Base-by-base conservation (phyloP, 2,113 vertebrate genomes). In the Chloropsis hardwickii region DNA sequence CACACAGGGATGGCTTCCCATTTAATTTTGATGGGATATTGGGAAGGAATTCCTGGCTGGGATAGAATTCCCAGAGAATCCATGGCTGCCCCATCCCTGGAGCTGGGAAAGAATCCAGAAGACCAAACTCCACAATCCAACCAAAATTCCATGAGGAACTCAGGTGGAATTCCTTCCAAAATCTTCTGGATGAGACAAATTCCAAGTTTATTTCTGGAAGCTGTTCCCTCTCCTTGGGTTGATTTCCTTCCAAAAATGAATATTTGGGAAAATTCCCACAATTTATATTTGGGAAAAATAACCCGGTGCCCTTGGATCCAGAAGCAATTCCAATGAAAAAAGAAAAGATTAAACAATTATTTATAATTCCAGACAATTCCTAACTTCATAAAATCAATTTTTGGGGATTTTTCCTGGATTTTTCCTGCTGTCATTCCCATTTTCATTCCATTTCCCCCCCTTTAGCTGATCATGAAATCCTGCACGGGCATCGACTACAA, bases 401-500 rank as follows among this genome's bases (percentile, higher is more conserved):
- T 37, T 29, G 10, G 57, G 42, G 31, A 33, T 18, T 44, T 42
- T 16, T 7, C 42, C 25, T 4, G 14, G 12, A 17, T 12, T 35
- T 45, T 35, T 7, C n/a, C 33, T 2, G 7, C 11, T 5, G 1
- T 17, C 18, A 9, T 57, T 81, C 74, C 67, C 15, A 4, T 37
- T 62, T 12, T 7, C 53, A 0, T n/a, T 14, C 5, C 5, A 0
- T 15, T 79, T 12, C 16, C 12, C 3, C 14, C 11, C 16, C 11
- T 22, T 17, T 51, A 99, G 99, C 96, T 99, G 86, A 98, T 99
- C 94, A 98, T 99, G 99, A 99, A 98, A 93, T 98, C 99, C 22
- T 99, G 99, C 97, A 98, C 99, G 0, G 99, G 99, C 44, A 99
- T 99, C 23, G 97, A 99, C 90, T 99, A 99, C 48, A 97, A 96